Evolutionary conservation across 1,140 invertebrate genomes (phyloP).

Genomic region (Calliopsis andreniformis): DNA sequence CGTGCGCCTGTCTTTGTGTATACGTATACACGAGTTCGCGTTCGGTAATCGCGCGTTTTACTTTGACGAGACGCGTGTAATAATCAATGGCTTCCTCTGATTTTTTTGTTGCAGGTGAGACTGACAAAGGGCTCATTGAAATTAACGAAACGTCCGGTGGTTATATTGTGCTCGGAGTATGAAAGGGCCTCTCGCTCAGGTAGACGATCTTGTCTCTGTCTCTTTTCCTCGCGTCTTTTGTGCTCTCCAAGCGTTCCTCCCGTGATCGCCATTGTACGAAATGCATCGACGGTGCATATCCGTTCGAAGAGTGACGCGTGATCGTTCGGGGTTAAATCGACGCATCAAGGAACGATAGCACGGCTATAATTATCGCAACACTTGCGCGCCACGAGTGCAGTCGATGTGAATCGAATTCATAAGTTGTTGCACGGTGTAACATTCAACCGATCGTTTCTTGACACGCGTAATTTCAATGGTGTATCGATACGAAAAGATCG

Average conservation of each 20-base stretch:
- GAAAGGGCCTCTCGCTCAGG: constrained; percentile 8
- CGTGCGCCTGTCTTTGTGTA: background rate
- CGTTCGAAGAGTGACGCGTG: background rate
- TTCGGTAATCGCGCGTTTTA: constrained; percentile 56
- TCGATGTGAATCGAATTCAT: background rate
- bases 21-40: constrained; percentile 40
- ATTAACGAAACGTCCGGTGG: constrained; percentile 53
- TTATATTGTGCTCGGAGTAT: constrained; percentile 21
- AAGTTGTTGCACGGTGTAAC: background rate
- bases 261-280: constrained; percentile 5
- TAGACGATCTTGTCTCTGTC: constrained; percentile 21
- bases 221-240: constrained; percentile 30
- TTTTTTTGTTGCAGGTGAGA: constrained; percentile 63
- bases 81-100: constrained; percentile 44
- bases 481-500: background rate
- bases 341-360: background rate
- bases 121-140: constrained; percentile 58
- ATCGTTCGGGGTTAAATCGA: constrained; percentile 19
- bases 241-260: background rate
- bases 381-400: constrained; percentile 7
- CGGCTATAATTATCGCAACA: constrained; percentile 15
- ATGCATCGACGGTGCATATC: background rate
- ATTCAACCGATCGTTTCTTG: background rate
- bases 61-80: constrained; percentile 48
- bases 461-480: constrained; percentile 36